phyloP scores from a whole-genome alignment of 2,888 invertebrate species.

The Euzetes globulus region DNA sequence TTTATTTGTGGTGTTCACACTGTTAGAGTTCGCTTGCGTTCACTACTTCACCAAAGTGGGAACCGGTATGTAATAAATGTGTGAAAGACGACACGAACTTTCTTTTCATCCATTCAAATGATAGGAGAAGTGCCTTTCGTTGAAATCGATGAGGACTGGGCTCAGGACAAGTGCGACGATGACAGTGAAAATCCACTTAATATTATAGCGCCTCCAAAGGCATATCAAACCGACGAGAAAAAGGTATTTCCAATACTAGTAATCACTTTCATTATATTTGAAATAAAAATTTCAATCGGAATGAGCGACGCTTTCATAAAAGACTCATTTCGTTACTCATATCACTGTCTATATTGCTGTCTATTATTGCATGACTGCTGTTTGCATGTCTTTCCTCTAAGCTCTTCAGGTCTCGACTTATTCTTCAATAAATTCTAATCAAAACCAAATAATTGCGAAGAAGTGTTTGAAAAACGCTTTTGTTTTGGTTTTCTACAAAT shows the following conservation, averaged over 20 bases:
- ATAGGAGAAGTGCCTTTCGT: conserved; percentile 35
- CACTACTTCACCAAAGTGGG: conserved; percentile 55
- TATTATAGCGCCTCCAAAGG: conserved; percentile 28
- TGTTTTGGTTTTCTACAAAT: no score
- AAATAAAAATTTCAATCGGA: background rate
- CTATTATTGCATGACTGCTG: no score
- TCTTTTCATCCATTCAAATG: background rate
- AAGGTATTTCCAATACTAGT: background rate
- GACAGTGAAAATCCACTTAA: conserved; percentile 25
- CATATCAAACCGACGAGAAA: conserved; percentile 8
- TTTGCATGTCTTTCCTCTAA: no score
- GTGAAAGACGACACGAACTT: conserved; percentile 4
- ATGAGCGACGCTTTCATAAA: no score
- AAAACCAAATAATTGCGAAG: no score
- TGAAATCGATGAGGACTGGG: conserved; percentile 34
- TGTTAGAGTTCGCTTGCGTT: conserved; percentile 89
- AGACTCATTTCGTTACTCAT: no score
- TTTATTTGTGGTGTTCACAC: conserved; percentile 81
- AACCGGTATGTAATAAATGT: conserved; percentile 36
- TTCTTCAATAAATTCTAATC: no score
- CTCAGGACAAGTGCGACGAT: conserved; percentile 15
- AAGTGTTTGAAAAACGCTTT: no score
- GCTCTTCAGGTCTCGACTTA: no score
- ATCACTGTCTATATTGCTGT: no score
- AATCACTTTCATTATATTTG: background rate